phyloP scores from a whole-genome alignment of 2,797 vertebrate species.

The Hydrophis major region DNA sequence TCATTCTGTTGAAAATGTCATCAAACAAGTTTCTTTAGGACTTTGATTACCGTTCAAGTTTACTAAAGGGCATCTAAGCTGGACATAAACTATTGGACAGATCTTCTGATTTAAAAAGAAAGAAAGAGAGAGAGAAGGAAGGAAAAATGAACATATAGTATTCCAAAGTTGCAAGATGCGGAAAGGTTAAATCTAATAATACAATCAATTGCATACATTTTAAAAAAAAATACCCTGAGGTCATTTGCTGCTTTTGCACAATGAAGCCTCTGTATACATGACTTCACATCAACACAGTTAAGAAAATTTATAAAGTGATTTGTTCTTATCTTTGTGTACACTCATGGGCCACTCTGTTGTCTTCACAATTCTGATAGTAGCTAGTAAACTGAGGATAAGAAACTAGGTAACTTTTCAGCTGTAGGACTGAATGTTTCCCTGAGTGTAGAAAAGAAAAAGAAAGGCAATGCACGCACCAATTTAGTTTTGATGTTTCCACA shows the following conservation, averaged over 20 bases:
- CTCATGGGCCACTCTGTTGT: background rate
- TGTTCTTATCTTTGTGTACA: background rate
- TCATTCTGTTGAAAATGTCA: constrained; percentile 60
- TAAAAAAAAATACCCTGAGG: background rate
- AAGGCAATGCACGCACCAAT: background rate
- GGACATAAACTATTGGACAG: background rate
- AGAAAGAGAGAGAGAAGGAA: background rate
- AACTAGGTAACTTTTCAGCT: too few relatives aligned
- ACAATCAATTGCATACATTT: background rate
- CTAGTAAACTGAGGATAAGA: background rate
- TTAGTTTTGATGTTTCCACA: background rate
- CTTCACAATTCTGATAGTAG: background rate
- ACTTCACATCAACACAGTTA: background rate
- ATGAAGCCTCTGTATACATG: background rate
- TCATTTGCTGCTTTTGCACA: background rate
- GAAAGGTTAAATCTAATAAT: background rate
- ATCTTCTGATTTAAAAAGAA: background rate
- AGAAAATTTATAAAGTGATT: background rate
- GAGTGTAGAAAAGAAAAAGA: background rate
- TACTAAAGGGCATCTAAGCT: constrained; percentile 35
- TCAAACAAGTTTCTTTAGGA: constrained; percentile 2
- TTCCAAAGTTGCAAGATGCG: background rate
- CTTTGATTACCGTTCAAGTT: constrained; percentile 23
- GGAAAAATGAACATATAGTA: background rate
- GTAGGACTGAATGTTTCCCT: background rate